Conservation (phyloP, 2,113 vertebrate species). For the Paramisgurnus dabryanus region DNA sequence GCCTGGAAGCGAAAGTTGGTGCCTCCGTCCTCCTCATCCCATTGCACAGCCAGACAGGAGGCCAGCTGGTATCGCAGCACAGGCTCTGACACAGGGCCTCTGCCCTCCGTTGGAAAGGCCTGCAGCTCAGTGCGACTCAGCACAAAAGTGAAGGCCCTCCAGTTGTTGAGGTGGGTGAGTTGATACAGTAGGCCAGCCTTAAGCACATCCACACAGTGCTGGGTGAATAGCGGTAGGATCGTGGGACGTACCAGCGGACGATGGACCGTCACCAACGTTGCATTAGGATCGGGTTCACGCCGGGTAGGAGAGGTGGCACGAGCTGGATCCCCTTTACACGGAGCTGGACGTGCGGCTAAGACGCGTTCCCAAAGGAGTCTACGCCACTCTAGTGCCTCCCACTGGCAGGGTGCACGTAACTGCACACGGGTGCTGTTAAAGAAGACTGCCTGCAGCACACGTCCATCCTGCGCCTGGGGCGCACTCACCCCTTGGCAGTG, state of each 20-base stretch:
- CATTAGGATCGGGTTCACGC: constrained; percentile 13
- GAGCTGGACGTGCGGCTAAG: constrained; percentile 68
- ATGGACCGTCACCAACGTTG: constrained; percentile 55
- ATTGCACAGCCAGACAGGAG: constrained; percentile 83
- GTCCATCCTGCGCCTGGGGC: constrained; percentile 79
- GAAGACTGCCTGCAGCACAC: constrained; percentile 85
- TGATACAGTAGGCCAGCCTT: constrained; percentile 87
- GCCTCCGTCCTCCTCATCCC: constrained; percentile 78
- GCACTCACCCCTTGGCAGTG: constrained; percentile 88
- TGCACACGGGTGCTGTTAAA: constrained; percentile 88
- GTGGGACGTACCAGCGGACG: constrained; percentile 71
- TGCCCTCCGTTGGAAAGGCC: constrained; percentile 84
- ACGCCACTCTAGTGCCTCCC: constrained; percentile 93
- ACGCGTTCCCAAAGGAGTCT: constrained; percentile 87
- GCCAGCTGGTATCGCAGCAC: constrained; percentile 81
- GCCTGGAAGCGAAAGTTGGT: constrained; percentile 78
- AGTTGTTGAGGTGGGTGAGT: constrained; percentile 88
- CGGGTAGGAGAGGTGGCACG: constrained; percentile 43
- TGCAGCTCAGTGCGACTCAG: constrained; percentile 82
- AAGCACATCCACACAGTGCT: constrained; percentile 79
- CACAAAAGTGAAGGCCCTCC: constrained; percentile 91
- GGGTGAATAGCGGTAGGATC: constrained; percentile 76
- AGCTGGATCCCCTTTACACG: constrained; percentile 15
- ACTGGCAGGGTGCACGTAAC: constrained; percentile 83
- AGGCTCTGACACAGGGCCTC: constrained; percentile 83